phyloP scores from a whole-genome alignment of 2,888 invertebrate species.

The Coremacera marginata region DNA sequence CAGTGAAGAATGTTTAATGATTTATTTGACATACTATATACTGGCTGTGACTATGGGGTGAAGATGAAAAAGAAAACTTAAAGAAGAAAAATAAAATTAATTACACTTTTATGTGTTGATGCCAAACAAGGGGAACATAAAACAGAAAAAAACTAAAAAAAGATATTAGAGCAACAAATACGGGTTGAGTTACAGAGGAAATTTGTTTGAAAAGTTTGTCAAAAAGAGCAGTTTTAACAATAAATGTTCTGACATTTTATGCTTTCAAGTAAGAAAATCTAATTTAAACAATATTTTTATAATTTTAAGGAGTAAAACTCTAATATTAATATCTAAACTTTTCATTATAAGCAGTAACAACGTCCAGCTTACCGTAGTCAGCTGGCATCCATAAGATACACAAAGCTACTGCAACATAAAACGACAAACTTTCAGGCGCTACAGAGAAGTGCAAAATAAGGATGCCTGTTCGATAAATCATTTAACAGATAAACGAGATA shows the following conservation, averaged over 20 bases:
- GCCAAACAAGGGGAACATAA: not conserved
- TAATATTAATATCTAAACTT: too few species aligned
- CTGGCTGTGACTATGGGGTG: not conserved
- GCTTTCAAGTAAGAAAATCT: too few species aligned
- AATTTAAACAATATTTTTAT: too few species aligned
- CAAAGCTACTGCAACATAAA: not conserved
- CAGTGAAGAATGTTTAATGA: conserved; percentile 23
- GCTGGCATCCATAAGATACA: not conserved
- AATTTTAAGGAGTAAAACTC: not conserved
- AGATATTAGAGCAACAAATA: too few species aligned
- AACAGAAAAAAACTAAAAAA: not conserved
- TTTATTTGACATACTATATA: conserved; percentile 36
- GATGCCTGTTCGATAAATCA: conserved; percentile 25
- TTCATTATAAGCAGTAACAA: not conserved
- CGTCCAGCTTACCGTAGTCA: not conserved
- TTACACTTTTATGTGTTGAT: conserved; percentile 2
- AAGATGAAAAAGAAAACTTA: not conserved
- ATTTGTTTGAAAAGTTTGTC: not conserved
- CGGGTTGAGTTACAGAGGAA: not conserved
- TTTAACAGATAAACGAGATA: conserved; percentile 21
- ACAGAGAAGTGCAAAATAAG: not conserved
- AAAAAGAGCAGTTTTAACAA: not conserved
- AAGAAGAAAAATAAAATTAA: conserved; percentile 9
- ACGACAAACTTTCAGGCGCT: too few species aligned
- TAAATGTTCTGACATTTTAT: too few species aligned